Evolutionary conservation across 2,113 vertebrate species (phyloP).

Genomic region (Poeciliopsis prolifica): DNA sequence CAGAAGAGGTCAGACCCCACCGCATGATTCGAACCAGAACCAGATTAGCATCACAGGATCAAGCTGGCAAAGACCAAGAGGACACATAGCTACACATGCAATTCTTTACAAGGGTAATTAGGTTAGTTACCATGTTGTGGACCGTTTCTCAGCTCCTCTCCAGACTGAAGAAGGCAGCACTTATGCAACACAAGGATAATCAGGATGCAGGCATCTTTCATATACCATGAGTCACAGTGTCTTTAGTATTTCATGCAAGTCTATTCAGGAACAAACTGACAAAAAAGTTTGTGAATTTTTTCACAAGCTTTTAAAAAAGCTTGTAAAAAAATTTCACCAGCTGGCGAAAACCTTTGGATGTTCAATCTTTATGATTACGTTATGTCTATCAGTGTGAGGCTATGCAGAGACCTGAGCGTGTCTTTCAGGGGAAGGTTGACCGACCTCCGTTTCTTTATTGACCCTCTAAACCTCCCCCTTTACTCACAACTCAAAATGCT

Average conservation of each 20-base stretch:
- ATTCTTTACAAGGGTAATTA: constrained; percentile 9
- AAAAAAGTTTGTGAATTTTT: constrained; percentile 32
- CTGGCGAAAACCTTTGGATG: constrained; percentile 27
- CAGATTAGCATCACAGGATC: constrained; percentile 50
- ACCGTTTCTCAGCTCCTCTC: not conserved
- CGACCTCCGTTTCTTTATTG: constrained; percentile 24
- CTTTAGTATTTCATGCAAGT: not conserved
- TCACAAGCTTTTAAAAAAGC: too few relatives aligned
- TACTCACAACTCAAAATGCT: constrained; percentile 42
- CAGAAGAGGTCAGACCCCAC: not conserved
- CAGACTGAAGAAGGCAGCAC: not conserved
- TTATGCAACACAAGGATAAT: not conserved
- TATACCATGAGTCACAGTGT: not conserved
- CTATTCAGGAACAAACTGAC: constrained; percentile 5
- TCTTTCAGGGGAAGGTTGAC: constrained; percentile 8
- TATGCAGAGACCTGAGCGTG: constrained; percentile 58
- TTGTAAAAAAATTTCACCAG: constrained; percentile 26
- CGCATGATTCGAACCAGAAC: constrained; percentile 38
- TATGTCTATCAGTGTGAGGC: constrained; percentile 56
- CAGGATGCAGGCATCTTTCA: not conserved
- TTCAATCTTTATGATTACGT: constrained; percentile 33
- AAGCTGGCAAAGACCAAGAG: constrained; percentile 17
- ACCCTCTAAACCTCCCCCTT: constrained; percentile 36
- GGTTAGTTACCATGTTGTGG: not conserved
- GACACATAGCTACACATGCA: not conserved